Evolutionary conservation across 1,140 invertebrate genomes (phyloP), one percentile per base, ranked within the genome.

Genomic region (Hylaeus anthracinus): DNA sequence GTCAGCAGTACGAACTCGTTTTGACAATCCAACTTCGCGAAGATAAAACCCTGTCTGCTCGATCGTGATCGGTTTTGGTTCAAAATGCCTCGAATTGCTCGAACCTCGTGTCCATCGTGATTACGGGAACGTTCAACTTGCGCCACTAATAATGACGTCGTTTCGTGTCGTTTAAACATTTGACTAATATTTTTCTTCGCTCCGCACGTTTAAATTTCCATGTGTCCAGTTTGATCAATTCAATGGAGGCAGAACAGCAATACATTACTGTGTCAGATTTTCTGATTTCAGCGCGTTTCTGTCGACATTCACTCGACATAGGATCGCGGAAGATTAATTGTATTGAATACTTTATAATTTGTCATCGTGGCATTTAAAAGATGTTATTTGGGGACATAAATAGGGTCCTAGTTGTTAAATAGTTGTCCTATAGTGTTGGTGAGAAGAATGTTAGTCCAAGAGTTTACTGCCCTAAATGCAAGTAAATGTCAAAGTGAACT

Each of bases 1-100:
- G 74, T 81, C 79, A 81, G 74, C 79, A 78, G 60, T 60, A 81
- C 56, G 43, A 77, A 70, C 74, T 81, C 79, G 74, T 81, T 81
- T 81, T 81, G 79, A 81, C 72, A 61, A 81, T 81, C 48, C 72
- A 60, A 60, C 73, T 64, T 45, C 48, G 39, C 37, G 72, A 74
- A 63, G 79, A 76, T 76, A 81, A 67, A 81, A 67, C 56, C 73
- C 61, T 14, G 9, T 1, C 43, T n/a, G 43, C 63, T n/a, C 69
- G 74, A 77, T 67, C n/a, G 5, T 1, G 43, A 72, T 72, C 69
- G 60, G 43, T 65, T 15, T 37, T 10, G 14, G 5, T 51, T 12
- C 43, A 14, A 72, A 72, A 72, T 56, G 60, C 51, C 55, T 53
- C 45, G 26, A 45, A n/a, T 55, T 41, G 45, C 26, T 41, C 51